Conservation (phyloP, 2,113 vertebrate genomes). For the Cyanoramphus novaezelandiae region DNA sequence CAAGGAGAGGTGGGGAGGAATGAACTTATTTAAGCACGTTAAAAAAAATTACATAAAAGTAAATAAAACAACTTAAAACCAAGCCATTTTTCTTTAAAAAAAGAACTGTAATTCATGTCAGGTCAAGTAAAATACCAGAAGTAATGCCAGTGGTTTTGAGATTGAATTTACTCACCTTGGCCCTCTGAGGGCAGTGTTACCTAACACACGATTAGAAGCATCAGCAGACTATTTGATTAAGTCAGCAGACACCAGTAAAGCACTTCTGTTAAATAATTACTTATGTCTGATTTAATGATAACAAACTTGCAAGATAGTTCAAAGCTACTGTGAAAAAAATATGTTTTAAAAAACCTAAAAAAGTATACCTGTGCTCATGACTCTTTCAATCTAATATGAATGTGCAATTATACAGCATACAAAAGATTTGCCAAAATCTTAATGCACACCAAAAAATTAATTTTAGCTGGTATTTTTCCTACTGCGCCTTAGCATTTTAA, state of each 20-base stretch:
- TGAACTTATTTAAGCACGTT: not conserved
- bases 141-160: constrained; percentile 18
- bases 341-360: not conserved
- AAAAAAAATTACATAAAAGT: not conserved
- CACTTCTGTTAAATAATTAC: not conserved
- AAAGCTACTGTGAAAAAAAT: not conserved
- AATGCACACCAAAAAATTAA: not conserved
- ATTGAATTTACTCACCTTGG: constrained; percentile 80
- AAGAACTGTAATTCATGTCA: not conserved
- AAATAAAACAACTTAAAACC: not conserved
- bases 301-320: not conserved
- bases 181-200: constrained; percentile 84
- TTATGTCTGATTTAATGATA: not conserved
- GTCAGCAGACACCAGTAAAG: constrained; percentile 16
- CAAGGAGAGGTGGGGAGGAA: rapidly evolving
- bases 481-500: not conserved
- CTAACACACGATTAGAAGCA: constrained; percentile 69
- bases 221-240: constrained; percentile 41
- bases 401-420: not conserved
- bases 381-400: not conserved
- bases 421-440: not conserved
- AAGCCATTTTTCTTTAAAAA: not conserved
- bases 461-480: not conserved
- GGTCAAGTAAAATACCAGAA: not conserved
- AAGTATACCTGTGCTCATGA: not conserved